phyloP scores from a whole-genome alignment of 2,888 invertebrate genomes.

The Cantharis rustica region DNA sequence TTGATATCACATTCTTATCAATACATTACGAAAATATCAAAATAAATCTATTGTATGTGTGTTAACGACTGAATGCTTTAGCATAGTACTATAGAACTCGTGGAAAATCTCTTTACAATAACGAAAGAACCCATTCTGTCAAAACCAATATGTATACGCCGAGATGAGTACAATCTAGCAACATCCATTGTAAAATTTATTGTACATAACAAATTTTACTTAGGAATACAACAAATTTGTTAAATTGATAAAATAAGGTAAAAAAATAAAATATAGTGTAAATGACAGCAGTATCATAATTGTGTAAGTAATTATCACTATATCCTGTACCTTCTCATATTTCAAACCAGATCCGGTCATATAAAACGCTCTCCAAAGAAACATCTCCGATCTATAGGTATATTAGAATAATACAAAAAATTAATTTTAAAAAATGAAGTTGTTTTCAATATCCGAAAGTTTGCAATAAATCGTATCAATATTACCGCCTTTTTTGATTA shows the following conservation, averaged over 20 bases:
- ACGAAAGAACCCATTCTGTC: slow-evolving; percentile 17
- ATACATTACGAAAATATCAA: slow-evolving; percentile 44
- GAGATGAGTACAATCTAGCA: slow-evolving; percentile 9
- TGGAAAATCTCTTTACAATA: slow-evolving; percentile 27
- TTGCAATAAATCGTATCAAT: neutral
- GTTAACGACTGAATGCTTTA: slow-evolving; percentile 48
- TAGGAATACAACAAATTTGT: neutral
- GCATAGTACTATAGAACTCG: slow-evolving; percentile 42
- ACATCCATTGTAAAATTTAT: slow-evolving; percentile 32
- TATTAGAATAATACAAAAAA: too few relatives aligned
- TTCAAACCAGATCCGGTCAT: too few relatives aligned
- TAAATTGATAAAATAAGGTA: neutral
- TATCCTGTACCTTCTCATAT: too few relatives aligned
- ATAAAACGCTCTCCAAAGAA: too few relatives aligned
- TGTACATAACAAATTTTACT: neutral
- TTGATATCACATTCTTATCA: slow-evolving; percentile 22
- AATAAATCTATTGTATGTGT: slow-evolving; percentile 52
- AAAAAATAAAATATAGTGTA: neutral
- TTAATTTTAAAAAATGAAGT: neutral
- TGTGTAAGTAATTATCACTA: too few relatives aligned
- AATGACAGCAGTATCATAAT: neutral
- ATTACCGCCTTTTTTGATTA: neutral
- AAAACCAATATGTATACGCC: slow-evolving; percentile 25
- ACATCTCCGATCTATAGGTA: too few relatives aligned
- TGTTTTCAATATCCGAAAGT: neutral